Evolutionary conservation across 2,797 vertebrate species (phyloP), one percentile per base, ranked within the genome.

Genomic region (Babyrousa celebensis): DNA sequence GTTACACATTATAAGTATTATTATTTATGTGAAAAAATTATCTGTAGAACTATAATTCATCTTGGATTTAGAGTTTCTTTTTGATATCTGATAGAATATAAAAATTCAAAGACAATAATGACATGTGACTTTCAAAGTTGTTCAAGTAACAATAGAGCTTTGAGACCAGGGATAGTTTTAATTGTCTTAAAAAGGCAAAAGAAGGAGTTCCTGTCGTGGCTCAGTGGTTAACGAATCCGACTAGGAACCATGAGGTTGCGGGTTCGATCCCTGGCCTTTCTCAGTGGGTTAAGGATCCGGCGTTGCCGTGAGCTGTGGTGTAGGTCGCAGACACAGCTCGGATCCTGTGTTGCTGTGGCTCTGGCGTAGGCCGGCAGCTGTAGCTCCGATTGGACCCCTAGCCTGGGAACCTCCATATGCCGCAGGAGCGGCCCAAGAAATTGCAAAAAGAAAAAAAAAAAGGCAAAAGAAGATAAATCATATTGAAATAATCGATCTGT

Each of bases 111-210:
- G 4, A 68, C 40, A 27, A 78, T 20, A 77, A 54, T 32, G 9
- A 91, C 43, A 56, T 36, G 11, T 67, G 11, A 48, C 56, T 21
- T 72, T 29, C 43, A 71, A 71, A 11, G 20, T 70, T 12, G 82
- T 72, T 71, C 36, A 7, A 70, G 21, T 63, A 77, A 58, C 14
- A 82, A 7, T 1, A 60, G 6, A 71, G n/a, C 70, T 88, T 11
- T 21, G 21, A 91, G 10, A 85, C 54, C 11, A 89, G 7, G 21
- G 7, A 58, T 0, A 62, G 20, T 80, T 78, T 40, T 83, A n/a
- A 90, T 65, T n/a, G 32, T 77, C 17, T 93, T 75, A 83, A 79
- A 29, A 89, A 70, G 10, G n/a, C 8, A 83, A 85, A 90, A 54
- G 29, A 56, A 83, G 36, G 36, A 36, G 36, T 36, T 36, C 36